Evolutionary conservation across 2,888 invertebrate genomes (phyloP).

Genomic region (Dolomedes plantarius): DNA sequence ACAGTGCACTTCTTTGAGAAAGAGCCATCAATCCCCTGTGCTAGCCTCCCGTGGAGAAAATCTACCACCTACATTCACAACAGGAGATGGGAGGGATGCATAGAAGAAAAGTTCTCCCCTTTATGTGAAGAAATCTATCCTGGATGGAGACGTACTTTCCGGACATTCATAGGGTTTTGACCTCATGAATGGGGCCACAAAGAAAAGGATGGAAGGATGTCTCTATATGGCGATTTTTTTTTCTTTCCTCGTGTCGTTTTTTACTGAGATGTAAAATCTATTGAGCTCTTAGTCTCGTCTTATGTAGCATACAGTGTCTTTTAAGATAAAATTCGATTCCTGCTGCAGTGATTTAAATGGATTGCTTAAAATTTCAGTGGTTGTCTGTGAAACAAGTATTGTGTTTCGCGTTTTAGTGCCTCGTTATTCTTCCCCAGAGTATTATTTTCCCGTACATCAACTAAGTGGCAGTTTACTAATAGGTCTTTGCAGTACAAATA

Average conservation of each 20-base stretch:
- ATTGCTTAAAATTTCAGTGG: no score
- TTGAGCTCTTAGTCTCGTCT: no score
- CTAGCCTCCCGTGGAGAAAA: neutral
- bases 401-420: no score
- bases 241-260: neutral
- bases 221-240: neutral
- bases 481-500: no score
- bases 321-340: no score
- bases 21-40: neutral
- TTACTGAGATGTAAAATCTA: neutral
- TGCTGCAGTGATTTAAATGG: no score
- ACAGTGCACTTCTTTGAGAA: neutral
- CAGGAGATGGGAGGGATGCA: neutral
- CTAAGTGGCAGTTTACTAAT: no score
- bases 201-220: constrained; percentile 5
- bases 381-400: no score
- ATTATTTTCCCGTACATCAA: no score
- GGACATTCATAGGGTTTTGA: constrained; percentile 8
- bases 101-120: neutral
- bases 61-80: neutral
- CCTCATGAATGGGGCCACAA: constrained; percentile 13
- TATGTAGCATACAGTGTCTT: no score
- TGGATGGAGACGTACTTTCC: neutral
- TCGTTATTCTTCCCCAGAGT: no score
- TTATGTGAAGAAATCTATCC: neutral